Conservation (phyloP, 2,797 vertebrate genomes). For the Xerus rutilus region DNA sequence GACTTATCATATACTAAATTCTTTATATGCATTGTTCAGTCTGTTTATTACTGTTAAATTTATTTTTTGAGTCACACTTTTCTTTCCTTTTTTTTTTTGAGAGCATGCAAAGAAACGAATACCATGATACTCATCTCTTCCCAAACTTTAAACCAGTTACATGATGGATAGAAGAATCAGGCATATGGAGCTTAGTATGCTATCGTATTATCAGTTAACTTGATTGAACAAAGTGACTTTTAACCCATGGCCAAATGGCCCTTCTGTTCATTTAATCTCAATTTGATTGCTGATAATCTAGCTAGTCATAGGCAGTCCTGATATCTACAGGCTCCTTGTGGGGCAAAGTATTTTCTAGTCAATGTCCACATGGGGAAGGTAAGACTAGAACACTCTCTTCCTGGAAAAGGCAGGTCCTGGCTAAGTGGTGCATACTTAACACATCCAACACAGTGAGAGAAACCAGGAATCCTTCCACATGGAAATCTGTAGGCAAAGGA, state of each 20-base stretch:
- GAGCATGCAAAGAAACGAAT: background rate
- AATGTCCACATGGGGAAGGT: background rate
- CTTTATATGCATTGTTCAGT: background rate
- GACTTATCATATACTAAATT: background rate
- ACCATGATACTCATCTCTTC: background rate
- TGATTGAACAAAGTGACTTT: constrained; percentile 22
- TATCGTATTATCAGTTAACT: background rate
- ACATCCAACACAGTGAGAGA: background rate
- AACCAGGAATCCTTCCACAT: background rate
- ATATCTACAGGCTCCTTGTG: rapidly evolving
- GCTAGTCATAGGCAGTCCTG: background rate
- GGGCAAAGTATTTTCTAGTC: background rate
- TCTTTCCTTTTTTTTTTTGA: background rate
- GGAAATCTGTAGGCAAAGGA: background rate
- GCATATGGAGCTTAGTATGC: background rate
- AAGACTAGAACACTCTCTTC: background rate
- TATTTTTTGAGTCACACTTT: background rate
- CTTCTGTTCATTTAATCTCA: background rate
- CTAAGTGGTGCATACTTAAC: background rate
- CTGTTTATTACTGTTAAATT: background rate
- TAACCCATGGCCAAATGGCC: background rate
- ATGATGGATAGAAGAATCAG: background rate
- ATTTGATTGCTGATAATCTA: background rate
- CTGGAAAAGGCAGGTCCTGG: background rate
- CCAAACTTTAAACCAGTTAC: constrained; percentile 8